These are phyloP conservation scores for Lithobius niger DNA, from an alignment of 1,140 invertebrate genomes.

Conservation along the genomic window DNA sequence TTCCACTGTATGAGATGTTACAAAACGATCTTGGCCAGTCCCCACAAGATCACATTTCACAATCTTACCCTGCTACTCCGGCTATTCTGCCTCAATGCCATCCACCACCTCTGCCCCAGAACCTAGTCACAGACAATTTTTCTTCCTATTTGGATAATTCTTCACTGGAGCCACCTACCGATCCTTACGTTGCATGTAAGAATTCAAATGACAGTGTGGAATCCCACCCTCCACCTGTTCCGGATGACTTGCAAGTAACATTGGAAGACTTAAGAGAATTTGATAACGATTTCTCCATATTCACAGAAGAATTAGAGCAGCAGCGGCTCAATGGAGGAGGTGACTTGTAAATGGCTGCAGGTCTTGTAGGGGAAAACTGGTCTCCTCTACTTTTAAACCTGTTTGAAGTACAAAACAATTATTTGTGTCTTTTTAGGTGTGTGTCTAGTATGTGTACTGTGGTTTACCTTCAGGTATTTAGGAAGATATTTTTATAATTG, in stretches of 20 bases:
- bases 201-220: not conserved
- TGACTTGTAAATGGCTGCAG: too few relatives aligned
- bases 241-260: conserved; percentile 21
- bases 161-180: not conserved
- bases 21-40: not conserved
- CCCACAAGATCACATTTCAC: not conserved
- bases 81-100: too few relatives aligned
- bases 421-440: too few relatives aligned
- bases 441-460: too few relatives aligned
- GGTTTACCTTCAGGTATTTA: too few relatives aligned
- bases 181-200: not conserved
- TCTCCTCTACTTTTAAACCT: too few relatives aligned
- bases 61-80: not conserved
- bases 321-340: too few relatives aligned
- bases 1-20: conserved; percentile 50
- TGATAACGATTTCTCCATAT: conserved; percentile 24
- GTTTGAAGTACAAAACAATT: too few relatives aligned
- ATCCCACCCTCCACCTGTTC: conserved; percentile 10
- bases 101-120: too few relatives aligned
- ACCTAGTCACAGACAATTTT: too few relatives aligned
- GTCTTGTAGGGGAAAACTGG: too few relatives aligned
- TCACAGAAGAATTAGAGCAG: conserved; percentile 18
- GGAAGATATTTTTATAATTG: too few relatives aligned
- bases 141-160: not conserved
- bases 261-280: conserved; percentile 22